Conservation (phyloP, 2,888 invertebrate species). For the Cataglyphis livida region DNA sequence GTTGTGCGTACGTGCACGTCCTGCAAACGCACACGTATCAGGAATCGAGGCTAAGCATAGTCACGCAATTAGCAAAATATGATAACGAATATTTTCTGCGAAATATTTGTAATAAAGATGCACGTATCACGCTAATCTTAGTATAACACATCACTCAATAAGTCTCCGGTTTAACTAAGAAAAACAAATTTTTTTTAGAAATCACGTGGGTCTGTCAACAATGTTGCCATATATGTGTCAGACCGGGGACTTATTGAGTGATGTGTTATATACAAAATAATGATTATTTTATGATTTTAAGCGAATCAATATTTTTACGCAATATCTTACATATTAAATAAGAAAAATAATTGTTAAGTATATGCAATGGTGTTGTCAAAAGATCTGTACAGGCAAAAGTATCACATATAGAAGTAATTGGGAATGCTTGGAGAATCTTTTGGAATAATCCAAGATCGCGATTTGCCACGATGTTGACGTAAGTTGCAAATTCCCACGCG, state of each 20-base stretch:
- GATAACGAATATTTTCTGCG: conserved; percentile 33
- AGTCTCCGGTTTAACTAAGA: no score
- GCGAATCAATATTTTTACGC: neutral
- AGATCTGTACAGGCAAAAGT: conserved; percentile 10
- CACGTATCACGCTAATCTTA: conserved; percentile 26
- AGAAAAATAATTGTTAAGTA: neutral
- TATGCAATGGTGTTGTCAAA: neutral
- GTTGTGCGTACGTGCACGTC: conserved; percentile 25
- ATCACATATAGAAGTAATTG: conserved; percentile 30
- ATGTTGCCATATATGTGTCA: no score
- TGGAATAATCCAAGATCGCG: conserved; percentile 44
- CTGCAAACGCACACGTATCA: conserved; percentile 33
- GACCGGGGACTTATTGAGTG: no score
- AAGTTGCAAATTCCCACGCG: conserved; percentile 74
- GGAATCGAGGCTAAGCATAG: conserved; percentile 42
- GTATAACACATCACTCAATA: neutral
- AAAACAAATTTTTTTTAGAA: no score
- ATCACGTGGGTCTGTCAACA: no score
- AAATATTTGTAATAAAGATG: conserved; percentile 26
- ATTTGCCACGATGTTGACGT: conserved; percentile 66
- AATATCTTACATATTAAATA: neutral
- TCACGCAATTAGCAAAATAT: conserved; percentile 58
- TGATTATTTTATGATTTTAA: conserved; percentile 35
- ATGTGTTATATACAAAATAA: conserved; percentile 7
- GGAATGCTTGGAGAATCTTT: conserved; percentile 45